Evolutionary conservation across 2,888 invertebrate genomes (phyloP), one percentile per base, ranked within the genome.

Genomic region (Meta bourneti): DNA sequence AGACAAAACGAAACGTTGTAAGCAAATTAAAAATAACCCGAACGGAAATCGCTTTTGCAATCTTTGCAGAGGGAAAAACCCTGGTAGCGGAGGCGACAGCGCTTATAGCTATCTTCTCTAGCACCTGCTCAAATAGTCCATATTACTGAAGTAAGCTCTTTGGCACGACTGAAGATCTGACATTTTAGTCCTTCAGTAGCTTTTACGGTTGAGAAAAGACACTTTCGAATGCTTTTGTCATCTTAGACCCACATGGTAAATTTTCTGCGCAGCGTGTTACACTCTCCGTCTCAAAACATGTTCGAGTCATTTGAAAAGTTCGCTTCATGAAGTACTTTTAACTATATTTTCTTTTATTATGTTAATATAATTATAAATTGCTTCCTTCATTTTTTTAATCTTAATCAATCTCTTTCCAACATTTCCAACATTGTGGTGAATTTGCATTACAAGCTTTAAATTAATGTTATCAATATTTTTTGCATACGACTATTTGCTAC

Each of bases 51-150:
- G n/a, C 52, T 78, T 78, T 78, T 19, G 78, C 54, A 78, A 78
- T 20, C 78, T 78, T 78, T 52, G 52, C n/a, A 20, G 75, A 0
- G n/a, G 49, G 49, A 75, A 48, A 75, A 75, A 13, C 61, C 7
- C 48, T 20, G 48, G 34, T 20, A 74, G 70, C 70, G 75, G 75
- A 75, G 75, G 48, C 48, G 75, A 49, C 11, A 48, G 13, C 74
- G 34, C 34, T 34, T 34, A 34, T 34, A 2, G 34, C 34, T 34
- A 34, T 34, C 4, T 34, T 74, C 74, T 13, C 7, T n/a, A 8
- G 52, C 52, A 52, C 78, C 78, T 78, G 78, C 78, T 78, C 78
- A 78, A 78, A 78, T 51, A 78, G 52, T 52, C 51, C 4, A 51
- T 9, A 34, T 74, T 13, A 16, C 19, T 7, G 70, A 74, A 20